A percentile compares a stretch with the other conserved stretches of the same genome.
phyloP scores from a whole-genome alignment of 1,140 invertebrate species.

The Acromyrmex echinatior region DNA sequence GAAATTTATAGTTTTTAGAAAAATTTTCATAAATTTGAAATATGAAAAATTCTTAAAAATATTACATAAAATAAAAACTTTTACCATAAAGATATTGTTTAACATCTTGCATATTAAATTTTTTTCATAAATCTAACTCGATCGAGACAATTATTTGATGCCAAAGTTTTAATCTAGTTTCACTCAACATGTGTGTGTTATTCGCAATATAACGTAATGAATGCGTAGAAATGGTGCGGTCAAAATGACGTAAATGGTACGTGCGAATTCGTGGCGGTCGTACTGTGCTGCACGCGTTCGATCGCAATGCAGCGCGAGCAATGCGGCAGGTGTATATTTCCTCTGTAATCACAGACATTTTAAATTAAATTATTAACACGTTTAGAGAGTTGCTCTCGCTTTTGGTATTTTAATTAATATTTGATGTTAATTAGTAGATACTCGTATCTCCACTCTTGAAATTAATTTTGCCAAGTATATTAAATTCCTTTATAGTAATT shows the following conservation, averaged over 20 bases:
- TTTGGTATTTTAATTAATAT: not conserved
- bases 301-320: conserved; percentile 31
- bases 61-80: too few relatives aligned
- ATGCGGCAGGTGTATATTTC: conserved; percentile 38
- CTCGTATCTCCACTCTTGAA: not conserved
- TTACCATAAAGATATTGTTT: not conserved
- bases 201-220: conserved; percentile 7
- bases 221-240: conserved; percentile 47
- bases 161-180: conserved; percentile 30
- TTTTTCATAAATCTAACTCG: not conserved
- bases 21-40: too few relatives aligned
- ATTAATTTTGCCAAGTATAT: not conserved
- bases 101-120: not conserved
- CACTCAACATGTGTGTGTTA: conserved; percentile 8
- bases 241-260: conserved; percentile 50
- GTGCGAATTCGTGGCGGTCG: conserved; percentile 33
- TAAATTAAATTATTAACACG: conserved; percentile 31
- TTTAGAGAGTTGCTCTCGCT: not conserved
- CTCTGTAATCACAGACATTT: conserved; percentile 9
- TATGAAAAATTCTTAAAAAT: too few relatives aligned
- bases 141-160: not conserved
- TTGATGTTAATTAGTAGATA: not conserved
- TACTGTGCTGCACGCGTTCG: not conserved
- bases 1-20: too few relatives aligned
- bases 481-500: not conserved